Evolutionary conservation across 2,113 vertebrate species (phyloP).

Genomic region (Cinclus mexicanus): DNA sequence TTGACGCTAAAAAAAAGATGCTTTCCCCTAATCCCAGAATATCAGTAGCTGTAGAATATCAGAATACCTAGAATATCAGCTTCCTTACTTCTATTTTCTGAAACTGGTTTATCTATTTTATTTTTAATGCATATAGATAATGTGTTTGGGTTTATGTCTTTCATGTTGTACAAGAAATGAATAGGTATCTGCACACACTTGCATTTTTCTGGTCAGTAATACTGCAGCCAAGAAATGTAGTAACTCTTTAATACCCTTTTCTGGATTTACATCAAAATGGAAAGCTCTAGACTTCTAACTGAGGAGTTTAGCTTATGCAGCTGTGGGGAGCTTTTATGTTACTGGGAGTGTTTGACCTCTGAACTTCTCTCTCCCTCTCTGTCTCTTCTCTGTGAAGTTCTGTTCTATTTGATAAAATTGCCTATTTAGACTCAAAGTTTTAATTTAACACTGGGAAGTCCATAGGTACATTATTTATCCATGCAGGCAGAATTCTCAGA

Average conservation of each 20-base stretch:
- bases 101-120: background rate
- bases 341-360: background rate
- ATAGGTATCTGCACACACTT: background rate
- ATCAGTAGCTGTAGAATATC: background rate
- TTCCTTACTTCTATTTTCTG: background rate
- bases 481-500: background rate
- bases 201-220: background rate
- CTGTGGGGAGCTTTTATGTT: background rate
- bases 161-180: background rate
- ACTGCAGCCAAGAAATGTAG: background rate
- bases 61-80: background rate
- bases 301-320: background rate
- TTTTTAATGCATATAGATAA: background rate
- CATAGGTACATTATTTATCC: background rate
- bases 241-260: background rate
- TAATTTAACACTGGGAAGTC: background rate
- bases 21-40: background rate
- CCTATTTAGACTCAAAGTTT: background rate
- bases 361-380: background rate
- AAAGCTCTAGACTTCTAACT: background rate
- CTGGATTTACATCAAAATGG: background rate
- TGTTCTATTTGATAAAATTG: background rate
- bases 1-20: background rate
- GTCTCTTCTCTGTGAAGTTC: background rate
- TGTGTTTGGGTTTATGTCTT: background rate